Evolutionary conservation across 2,888 invertebrate genomes (phyloP), one percentile per base, ranked within the genome.

Genomic region (Vanessa cardui): DNA sequence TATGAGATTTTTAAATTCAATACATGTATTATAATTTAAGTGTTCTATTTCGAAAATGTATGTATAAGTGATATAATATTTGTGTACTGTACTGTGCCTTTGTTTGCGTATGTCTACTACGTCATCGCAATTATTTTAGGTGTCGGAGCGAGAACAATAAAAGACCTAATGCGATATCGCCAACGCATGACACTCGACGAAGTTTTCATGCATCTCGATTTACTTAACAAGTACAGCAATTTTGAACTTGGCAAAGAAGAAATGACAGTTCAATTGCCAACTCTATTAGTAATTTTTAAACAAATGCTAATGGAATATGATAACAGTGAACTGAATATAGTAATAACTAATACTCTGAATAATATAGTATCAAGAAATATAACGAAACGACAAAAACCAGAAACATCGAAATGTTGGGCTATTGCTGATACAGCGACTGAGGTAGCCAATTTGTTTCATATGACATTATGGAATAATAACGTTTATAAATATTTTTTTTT

Each of bases 271-370:
- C 70, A 79, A 68, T 76, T 90, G 18, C 83, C 84, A n/a, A 71
- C 71, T n/a, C 58, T 89, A 47, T 66, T 88, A 16, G 61, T 68
- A 21, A 72, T 90, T 68, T 87, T 90, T 64, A 87, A 83, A 73
- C 72, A 77, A 46, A 75, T 90, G 73, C 76, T 91, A 6, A 66
- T 80, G n/a, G 84, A 88, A 71, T 89, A 84, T 73, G 82, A 91
- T 72, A 83, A 85, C 50, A 89, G 87, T 76, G 84, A 85, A 78
- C 84, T 91, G 71, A 91, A 91, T 73, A 85, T 87, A 70, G 67
- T 84, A 49, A 71, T 90, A 58, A 86, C 86, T 4, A 85, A 82
- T 64, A 86, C 89, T 70, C 68, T 91, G 39, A 85, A 84, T 67
- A 89, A 87, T 74, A 72, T 91, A 56, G 74, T 90, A 44, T 75